These are phyloP conservation scores for Dasysyrphus albostriatus DNA, from an alignment of 2,888 invertebrate genomes.

Conservation along the genomic window DNA sequence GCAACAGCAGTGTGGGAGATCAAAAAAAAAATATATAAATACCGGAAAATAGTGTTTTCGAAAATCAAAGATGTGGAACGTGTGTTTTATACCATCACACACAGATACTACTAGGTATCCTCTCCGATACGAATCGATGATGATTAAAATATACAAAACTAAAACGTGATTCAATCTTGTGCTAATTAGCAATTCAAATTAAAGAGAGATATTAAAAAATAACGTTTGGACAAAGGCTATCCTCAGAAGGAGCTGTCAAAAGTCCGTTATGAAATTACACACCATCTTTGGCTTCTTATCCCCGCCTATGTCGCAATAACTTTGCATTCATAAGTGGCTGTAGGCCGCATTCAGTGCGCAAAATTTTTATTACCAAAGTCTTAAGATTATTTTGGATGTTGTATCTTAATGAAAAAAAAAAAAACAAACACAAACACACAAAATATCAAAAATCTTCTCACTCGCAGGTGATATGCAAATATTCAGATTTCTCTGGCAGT, in stretches of 20 bases:
- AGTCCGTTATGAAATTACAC: slow-evolving; percentile 43
- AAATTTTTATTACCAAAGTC: slow-evolving; percentile 12
- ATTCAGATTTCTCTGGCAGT: slow-evolving; percentile 17
- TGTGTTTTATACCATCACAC: neutral
- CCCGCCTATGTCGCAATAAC: slow-evolving; percentile 10
- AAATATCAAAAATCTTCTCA: neutral
- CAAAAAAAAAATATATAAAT: slow-evolving; percentile 23
- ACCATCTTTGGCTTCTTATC: neutral
- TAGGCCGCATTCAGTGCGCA: slow-evolving; percentile 13
- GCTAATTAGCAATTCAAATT: slow-evolving; percentile 55
- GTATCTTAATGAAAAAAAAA: slow-evolving; percentile 18
- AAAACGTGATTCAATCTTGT: slow-evolving; percentile 26
- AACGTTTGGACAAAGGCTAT: neutral
- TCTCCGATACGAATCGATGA: slow-evolving; percentile 35
- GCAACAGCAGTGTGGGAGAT: slow-evolving; percentile 25
- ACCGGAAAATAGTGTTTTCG: slow-evolving; percentile 27
- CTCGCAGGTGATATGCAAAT: slow-evolving; percentile 31
- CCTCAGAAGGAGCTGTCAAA: slow-evolving; percentile 35
- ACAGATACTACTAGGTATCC: too few species aligned
- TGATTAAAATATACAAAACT: slow-evolving; percentile 17
- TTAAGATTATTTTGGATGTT: slow-evolving; percentile 12
- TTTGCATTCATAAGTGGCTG: slow-evolving; percentile 22
- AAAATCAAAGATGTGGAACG: slow-evolving; percentile 38
- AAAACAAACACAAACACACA: too few species aligned
- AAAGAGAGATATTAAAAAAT: neutral